Percentiles rank a stretch among this genome's conserved stretches.
phyloP scores from a whole-genome alignment of 2,113 vertebrate species.

The Pampusana beccarii region DNA sequence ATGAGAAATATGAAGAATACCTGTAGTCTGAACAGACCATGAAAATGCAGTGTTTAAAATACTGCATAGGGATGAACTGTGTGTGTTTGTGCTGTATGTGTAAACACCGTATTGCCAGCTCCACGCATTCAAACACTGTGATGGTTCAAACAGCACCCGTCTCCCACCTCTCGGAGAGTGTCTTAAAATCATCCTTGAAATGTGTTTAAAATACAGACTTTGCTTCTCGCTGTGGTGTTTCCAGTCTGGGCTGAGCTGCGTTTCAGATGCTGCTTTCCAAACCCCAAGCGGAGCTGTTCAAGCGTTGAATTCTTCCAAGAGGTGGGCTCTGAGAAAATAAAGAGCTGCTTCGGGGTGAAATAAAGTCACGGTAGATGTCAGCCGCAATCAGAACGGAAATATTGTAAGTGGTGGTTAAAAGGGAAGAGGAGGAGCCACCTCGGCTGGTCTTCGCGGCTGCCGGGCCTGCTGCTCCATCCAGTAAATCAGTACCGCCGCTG shows the following conservation, averaged over 20 bases:
- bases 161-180: background rate
- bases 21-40: background rate
- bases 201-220: background rate
- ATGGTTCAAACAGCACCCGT: background rate
- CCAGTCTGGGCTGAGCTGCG: background rate
- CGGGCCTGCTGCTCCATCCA: background rate
- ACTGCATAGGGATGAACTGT: rapidly evolving
- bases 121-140: rapidly evolving
- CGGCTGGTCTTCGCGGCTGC: rapidly evolving
- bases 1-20: background rate
- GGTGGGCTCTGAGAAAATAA: background rate
- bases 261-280: background rate
- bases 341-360: background rate
- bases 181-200: background rate
- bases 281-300: background rate
- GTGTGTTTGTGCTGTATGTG: background rate
- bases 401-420: background rate
- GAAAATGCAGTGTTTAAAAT: background rate
- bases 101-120: background rate
- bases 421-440: background rate
- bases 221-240: background rate
- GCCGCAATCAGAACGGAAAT: background rate
- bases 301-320: background rate
- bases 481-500: background rate
- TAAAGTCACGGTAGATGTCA: background rate